Conservation (phyloP, 2,888 invertebrate genomes). For the Epirrhoe tristata region DNA sequence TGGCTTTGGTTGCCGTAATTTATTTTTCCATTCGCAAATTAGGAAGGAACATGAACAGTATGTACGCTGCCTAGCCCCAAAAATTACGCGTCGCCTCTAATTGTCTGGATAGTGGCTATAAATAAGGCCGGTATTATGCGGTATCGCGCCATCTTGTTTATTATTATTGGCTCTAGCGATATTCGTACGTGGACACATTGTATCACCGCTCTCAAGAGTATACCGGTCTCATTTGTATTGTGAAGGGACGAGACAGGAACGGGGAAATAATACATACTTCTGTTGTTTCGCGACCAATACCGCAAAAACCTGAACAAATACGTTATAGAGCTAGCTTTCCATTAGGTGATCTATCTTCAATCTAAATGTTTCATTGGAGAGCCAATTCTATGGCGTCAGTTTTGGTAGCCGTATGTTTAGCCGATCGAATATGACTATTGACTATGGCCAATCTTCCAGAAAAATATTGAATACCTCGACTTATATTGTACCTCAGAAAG, state of each 20-base stretch:
- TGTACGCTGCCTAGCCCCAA: slow-evolving; percentile 25
- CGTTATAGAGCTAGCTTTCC: background rate
- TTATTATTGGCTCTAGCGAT: slow-evolving; percentile 39
- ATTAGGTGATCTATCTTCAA: no score
- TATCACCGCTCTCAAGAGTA: slow-evolving; percentile 26
- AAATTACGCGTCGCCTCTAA: slow-evolving; percentile 42
- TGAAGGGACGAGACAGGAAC: slow-evolving; percentile 5
- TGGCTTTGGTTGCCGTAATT: no score
- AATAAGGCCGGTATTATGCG: slow-evolving; percentile 36
- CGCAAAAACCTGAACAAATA: background rate
- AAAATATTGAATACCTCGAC: no score
- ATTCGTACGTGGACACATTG: slow-evolving; percentile 25
- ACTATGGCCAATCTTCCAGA: no score
- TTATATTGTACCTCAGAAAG: no score
- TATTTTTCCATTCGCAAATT: no score
- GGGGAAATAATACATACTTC: no score
- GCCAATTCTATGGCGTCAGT: no score
- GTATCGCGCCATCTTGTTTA: slow-evolving; percentile 43
- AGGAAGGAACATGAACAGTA: background rate
- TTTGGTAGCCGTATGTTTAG: no score
- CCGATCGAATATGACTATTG: no score
- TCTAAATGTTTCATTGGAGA: no score
- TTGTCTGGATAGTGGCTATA: slow-evolving; percentile 44
- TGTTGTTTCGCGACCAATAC: no score
- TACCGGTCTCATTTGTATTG: background rate